Evolutionary conservation across 2,888 invertebrate species (phyloP).

Genomic region (Caenorhabditis panamensis): DNA sequence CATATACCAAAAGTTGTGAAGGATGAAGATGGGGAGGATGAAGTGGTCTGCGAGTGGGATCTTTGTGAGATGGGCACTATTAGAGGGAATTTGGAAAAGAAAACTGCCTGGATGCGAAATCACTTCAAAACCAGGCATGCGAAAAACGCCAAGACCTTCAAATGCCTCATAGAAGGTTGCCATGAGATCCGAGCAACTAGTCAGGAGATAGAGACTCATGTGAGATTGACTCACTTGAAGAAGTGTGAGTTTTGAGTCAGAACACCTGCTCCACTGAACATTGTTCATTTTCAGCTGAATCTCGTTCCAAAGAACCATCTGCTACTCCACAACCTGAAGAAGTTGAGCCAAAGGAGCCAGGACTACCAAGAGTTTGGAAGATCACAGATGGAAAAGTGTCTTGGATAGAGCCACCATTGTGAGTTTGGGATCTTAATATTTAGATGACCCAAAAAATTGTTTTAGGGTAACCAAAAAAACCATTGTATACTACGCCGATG

Average conservation of each 20-base stretch:
- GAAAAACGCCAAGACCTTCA: conserved; percentile 12
- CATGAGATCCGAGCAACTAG: neutral
- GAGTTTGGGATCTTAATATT: too few relatives aligned
- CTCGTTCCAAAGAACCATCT: neutral
- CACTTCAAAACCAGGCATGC: conserved; percentile 28
- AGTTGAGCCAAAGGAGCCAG: too few relatives aligned
- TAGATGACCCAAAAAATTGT: too few relatives aligned
- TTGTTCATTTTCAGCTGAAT: neutral
- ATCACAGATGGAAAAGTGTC: neutral
- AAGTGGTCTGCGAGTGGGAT: conserved; percentile 26
- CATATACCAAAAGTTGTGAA: conserved; percentile 15
- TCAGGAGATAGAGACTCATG: conserved; percentile 21
- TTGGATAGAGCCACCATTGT: neutral
- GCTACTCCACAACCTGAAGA: neutral
- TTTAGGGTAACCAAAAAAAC: conserved; percentile 22
- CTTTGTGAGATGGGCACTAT: conserved; percentile 18
- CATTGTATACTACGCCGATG: conserved; percentile 9
- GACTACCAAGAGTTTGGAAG: neutral
- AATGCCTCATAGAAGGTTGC: conserved; percentile 20
- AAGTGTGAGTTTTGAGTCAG: neutral
- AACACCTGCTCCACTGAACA: too few relatives aligned
- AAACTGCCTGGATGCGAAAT: conserved; percentile 24
- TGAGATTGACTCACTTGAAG: conserved; percentile 9
- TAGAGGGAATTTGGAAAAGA: conserved; percentile 16
- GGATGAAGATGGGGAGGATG: conserved; percentile 16